These are phyloP conservation scores for Silvanus unidentatus DNA, from an alignment of 2,888 invertebrate genomes.

Conservation along the genomic window DNA sequence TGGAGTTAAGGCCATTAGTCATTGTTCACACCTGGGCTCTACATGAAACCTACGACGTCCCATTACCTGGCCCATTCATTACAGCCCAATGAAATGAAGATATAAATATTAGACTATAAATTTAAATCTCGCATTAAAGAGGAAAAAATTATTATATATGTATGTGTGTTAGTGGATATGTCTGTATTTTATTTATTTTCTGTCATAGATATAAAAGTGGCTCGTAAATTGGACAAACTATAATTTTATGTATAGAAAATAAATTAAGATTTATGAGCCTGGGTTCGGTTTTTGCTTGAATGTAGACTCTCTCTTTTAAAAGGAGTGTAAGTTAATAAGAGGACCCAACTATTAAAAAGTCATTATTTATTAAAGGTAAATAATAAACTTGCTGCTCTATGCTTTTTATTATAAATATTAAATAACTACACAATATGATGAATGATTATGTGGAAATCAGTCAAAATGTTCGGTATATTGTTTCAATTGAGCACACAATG, in stretches of 20 bases:
- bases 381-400: no score
- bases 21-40: constrained; percentile 29
- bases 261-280: constrained; percentile 3
- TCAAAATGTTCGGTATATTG: neutral
- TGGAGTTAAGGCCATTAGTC: constrained; percentile 26
- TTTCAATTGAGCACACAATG: neutral
- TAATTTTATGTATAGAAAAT: constrained; percentile 4
- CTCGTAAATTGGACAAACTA: constrained; percentile 5
- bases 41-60: constrained; percentile 21
- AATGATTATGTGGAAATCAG: no score
- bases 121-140: neutral
- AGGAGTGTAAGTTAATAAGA: no score
- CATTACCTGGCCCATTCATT: constrained; percentile 23
- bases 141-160: neutral
- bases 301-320: no score
- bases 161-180: neutral
- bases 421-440: no score
- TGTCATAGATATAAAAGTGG: neutral
- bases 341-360: no score
- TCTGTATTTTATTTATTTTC: constrained; percentile 3
- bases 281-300: neutral
- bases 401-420: no score
- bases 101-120: constrained; percentile 6
- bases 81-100: constrained; percentile 16
- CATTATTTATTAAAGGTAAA: no score